Evolutionary conservation across 2,113 vertebrate genomes (phyloP).

Genomic region (Rousettus leschenaultii): DNA sequence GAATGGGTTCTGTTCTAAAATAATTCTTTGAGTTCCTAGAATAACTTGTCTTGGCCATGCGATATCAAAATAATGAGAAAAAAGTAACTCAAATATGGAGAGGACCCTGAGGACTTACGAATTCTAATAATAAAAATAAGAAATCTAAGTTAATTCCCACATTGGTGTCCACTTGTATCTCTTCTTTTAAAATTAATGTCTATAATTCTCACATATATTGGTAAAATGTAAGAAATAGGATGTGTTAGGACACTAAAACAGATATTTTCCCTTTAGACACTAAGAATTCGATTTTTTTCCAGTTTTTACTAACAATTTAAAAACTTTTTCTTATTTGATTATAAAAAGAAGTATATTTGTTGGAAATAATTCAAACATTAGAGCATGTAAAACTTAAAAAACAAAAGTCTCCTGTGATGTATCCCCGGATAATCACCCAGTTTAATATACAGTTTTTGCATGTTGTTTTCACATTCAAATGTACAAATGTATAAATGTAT

Average conservation of each 20-base stretch:
- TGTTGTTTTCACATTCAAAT: background rate
- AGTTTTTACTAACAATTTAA: background rate
- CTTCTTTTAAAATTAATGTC: conserved; percentile 5
- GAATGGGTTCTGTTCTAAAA: background rate
- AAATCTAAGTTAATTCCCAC: conserved; percentile 19
- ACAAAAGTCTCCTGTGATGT: background rate
- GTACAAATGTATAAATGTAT: background rate
- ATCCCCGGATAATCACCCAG: background rate
- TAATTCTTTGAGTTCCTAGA: background rate
- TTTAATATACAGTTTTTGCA: background rate
- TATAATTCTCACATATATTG: background rate
- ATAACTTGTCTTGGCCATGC: background rate
- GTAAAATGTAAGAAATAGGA: background rate
- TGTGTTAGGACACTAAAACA: background rate
- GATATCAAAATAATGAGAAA: conserved; percentile 2
- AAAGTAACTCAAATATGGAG: background rate
- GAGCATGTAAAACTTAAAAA: background rate
- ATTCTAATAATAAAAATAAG: background rate
- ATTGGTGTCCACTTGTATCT: background rate
- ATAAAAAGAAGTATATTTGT: background rate
- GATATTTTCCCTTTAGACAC: background rate
- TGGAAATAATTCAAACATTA: background rate
- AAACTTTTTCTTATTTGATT: background rate
- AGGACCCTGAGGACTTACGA: background rate
- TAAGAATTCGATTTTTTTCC: background rate